phyloP scores from a whole-genome alignment of 2,888 invertebrate genomes.

The Drosophila prostipennis region DNA sequence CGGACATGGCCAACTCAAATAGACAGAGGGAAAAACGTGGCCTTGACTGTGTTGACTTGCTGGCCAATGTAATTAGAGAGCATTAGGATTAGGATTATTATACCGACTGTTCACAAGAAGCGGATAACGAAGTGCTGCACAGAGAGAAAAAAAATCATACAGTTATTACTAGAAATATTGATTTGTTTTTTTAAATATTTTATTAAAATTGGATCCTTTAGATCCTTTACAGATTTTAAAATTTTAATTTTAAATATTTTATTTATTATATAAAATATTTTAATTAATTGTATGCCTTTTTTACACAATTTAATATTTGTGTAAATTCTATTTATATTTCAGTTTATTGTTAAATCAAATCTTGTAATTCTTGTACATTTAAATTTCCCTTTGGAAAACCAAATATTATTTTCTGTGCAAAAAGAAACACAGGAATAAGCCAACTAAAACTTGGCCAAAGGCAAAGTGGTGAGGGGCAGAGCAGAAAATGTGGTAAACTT shows the following conservation, averaged over 20 bases:
- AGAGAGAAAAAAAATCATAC: slow-evolving; percentile 1
- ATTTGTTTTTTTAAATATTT: too few relatives aligned
- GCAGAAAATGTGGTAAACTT: slow-evolving; percentile 52
- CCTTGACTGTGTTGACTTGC: slow-evolving; percentile 32
- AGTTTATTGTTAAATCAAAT: too few relatives aligned
- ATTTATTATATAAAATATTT: too few relatives aligned
- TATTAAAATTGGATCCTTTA: too few relatives aligned
- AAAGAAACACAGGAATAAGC: slow-evolving; percentile 22
- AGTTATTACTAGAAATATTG: too few relatives aligned
- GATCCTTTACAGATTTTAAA: too few relatives aligned
- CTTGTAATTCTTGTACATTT: too few relatives aligned
- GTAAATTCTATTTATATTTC: too few relatives aligned
- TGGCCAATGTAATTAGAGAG: slow-evolving; percentile 74
- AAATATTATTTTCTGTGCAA: slow-evolving; percentile 3
- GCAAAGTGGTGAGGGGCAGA: slow-evolving; percentile 4
- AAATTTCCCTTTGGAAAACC: too few relatives aligned
- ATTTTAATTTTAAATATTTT: too few relatives aligned
- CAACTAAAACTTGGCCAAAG: slow-evolving; percentile 33
- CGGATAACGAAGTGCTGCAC: slow-evolving; percentile 38
- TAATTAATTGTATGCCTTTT: too few relatives aligned
- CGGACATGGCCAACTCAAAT: slow-evolving; percentile 40
- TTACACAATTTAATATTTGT: too few relatives aligned
- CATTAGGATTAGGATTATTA: slow-evolving; percentile 66
- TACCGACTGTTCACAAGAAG: slow-evolving; percentile 47
- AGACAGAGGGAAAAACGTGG: slow-evolving; percentile 33